Percentiles rank a stretch among this genome's conserved stretches.
phyloP scores from a whole-genome alignment of 2,113 vertebrate species.

The Lamprologus tigripictilis region DNA sequence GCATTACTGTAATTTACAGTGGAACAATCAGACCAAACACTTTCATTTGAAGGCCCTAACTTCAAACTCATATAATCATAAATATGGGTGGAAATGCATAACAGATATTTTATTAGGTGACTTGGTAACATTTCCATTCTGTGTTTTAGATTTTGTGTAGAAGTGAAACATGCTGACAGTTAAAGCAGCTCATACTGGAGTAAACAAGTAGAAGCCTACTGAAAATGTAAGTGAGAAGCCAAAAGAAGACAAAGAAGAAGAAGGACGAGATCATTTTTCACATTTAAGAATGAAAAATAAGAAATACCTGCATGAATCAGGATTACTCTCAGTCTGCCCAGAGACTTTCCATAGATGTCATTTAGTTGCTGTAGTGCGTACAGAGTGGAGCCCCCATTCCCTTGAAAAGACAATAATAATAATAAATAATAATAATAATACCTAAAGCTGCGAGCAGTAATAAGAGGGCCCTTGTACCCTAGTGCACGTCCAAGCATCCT shows the following conservation, averaged over 20 bases:
- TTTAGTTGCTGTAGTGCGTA: conserved; percentile 73
- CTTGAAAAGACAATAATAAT: conserved; percentile 51
- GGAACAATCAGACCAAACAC: background rate
- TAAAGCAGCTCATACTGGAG: background rate
- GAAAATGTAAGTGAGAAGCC: background rate
- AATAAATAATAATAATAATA: background rate
- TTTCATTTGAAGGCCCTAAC: background rate
- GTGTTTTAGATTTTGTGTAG: background rate
- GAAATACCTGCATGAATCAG: conserved; percentile 84
- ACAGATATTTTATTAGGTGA: background rate
- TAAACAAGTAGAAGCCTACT: background rate
- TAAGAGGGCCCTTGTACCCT: background rate
- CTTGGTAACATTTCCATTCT: background rate
- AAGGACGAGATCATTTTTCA: background rate
- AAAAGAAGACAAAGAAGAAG: background rate
- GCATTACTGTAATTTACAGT: background rate
- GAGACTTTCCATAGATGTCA: conserved; percentile 73
- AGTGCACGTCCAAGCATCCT: background rate
- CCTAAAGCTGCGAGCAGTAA: background rate
- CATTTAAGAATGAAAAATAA: background rate
- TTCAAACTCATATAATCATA: background rate
- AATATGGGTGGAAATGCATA: background rate
- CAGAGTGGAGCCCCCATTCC: conserved; percentile 93
- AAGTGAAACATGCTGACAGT: background rate
- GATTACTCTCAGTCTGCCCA: conserved; percentile 75